Base-by-base conservation (phyloP, 2,888 invertebrate species). In the Perithous albicinctus region DNA sequence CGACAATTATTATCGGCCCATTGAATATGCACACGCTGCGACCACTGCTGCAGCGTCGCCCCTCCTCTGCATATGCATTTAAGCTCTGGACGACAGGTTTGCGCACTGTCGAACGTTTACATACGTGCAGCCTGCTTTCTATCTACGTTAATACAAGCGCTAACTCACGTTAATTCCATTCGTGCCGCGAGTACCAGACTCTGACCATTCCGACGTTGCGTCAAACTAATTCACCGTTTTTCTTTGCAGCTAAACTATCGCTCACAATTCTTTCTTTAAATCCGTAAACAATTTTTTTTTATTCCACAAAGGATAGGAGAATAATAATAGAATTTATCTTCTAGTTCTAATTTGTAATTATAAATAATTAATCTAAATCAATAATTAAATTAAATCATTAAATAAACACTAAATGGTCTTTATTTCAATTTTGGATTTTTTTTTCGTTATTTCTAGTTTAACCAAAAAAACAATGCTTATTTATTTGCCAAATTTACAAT, bases 1-100 rank as follows among this genome's bases (percentile, higher is more conserved):
- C 85, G 84, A 78, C 84, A 73, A 85, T 85, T 85, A 84, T 84
- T 82, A 81, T 83, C 78, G 80, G 82, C 78, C 85, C 83, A 84
- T 85, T 85, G 85, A 85, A 83, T 85, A 84, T 85, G 85, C 82
- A 85, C 84, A 78, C 70, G 66, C 74, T 32, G 80, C 76, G 41
- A 76, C 69, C 67, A 56, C 51, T n/a, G 73, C 32, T 54, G 48
- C 76, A 75, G 43, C n/a, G n/a, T n/a, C n/a, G n/a, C 61, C 66
- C 41, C 63, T 54, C 32, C 74, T 70, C 77, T 78, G 81, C 73
- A 75, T 82, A 74, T 78, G 81, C 77, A 82, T 82, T 82, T 75
- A 74, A 78, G 74, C 69, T 29, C 41, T 48, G 73, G 51, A 51
- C 76, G 66, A 64, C 59, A 61, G 56, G 43, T 67, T 67, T 51